Evolutionary conservation across 2,888 invertebrate species (phyloP).

Genomic region (Sarcophaga caerulescens): DNA sequence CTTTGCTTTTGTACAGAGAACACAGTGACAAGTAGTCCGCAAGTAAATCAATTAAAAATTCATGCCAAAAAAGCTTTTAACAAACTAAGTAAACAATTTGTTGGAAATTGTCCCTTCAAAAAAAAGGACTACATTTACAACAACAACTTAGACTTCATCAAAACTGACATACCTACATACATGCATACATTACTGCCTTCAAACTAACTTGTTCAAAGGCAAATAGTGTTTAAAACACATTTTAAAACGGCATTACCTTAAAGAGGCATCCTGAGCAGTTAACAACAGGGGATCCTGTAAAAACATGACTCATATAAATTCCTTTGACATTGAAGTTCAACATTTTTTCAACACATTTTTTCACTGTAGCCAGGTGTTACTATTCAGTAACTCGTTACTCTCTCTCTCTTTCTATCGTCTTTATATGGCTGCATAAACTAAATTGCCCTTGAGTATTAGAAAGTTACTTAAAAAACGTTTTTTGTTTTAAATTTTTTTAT

Average conservation of each 20-base stretch:
- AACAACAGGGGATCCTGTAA: too few species aligned
- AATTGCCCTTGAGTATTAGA: slow-evolving; percentile 53
- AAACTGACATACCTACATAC: neutral
- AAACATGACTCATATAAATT: too few species aligned
- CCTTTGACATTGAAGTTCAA: too few species aligned
- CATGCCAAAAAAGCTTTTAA: slow-evolving; percentile 37
- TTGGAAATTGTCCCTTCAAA: neutral
- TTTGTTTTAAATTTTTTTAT: slow-evolving; percentile 10
- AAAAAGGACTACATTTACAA: neutral
- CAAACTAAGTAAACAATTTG: slow-evolving; percentile 24
- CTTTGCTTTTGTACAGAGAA: too few species aligned
- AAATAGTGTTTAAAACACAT: too few species aligned
- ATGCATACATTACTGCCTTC: slow-evolving; percentile 12
- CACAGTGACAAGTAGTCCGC: neutral
- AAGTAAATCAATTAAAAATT: slow-evolving; percentile 33
- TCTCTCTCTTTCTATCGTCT: neutral
- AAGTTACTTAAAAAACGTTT: slow-evolving; percentile 19
- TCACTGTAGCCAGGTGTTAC: too few species aligned
- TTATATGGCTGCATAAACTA: neutral
- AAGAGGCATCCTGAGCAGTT: too few species aligned
- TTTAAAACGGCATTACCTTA: too few species aligned
- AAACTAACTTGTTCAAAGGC: too few species aligned
- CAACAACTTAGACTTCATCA: slow-evolving; percentile 15
- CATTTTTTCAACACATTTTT: too few species aligned
- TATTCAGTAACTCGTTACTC: neutral